Conservation (phyloP, 1,140 invertebrate species). For the Harlomillsia oculata region DNA sequence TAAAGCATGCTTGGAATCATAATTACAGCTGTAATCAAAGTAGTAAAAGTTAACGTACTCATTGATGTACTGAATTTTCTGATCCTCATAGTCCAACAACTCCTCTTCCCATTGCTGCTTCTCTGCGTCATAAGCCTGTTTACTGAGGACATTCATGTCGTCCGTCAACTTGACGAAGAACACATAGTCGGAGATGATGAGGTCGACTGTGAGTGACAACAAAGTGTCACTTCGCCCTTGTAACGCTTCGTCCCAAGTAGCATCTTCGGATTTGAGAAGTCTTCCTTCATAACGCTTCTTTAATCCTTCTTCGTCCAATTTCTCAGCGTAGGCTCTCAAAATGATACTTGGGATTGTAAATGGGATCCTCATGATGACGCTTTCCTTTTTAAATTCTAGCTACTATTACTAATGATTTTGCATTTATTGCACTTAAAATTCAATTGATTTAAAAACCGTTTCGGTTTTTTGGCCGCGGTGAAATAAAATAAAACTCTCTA, state of each 20-base stretch:
- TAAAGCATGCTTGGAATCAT: too few species aligned
- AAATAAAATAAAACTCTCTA: too few species aligned
- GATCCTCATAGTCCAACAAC: slow-evolving; percentile 7
- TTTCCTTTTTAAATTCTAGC: too few species aligned
- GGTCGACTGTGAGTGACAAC: slow-evolving; percentile 9
- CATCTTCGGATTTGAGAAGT: slow-evolving; percentile 25
- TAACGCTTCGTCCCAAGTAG: slow-evolving; percentile 24
- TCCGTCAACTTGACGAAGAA: slow-evolving; percentile 19
- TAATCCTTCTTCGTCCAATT: slow-evolving; percentile 4
- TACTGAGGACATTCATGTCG: slow-evolving; percentile 7
- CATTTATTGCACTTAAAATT: too few species aligned
- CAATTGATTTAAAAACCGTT: too few species aligned
- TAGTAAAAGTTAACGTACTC: too few species aligned
- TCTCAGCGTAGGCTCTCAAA: slow-evolving; percentile 20
- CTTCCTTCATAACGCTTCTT: slow-evolving; percentile 21
- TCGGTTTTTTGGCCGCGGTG: too few species aligned
- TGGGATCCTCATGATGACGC: slow-evolving; percentile 30
- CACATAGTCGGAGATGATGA: slow-evolving; percentile 20
- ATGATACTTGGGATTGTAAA: slow-evolving; percentile 31
- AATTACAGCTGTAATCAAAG: too few species aligned
- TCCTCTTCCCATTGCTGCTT: slow-evolving; percentile 22
- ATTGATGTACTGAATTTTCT: too few species aligned
- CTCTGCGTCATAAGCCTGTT: background rate
- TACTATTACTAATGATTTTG: too few species aligned
- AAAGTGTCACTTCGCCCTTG: slow-evolving; percentile 5